Base-by-base conservation (phyloP, 2,797 vertebrate species). In the Vespertilio murinus region DNA sequence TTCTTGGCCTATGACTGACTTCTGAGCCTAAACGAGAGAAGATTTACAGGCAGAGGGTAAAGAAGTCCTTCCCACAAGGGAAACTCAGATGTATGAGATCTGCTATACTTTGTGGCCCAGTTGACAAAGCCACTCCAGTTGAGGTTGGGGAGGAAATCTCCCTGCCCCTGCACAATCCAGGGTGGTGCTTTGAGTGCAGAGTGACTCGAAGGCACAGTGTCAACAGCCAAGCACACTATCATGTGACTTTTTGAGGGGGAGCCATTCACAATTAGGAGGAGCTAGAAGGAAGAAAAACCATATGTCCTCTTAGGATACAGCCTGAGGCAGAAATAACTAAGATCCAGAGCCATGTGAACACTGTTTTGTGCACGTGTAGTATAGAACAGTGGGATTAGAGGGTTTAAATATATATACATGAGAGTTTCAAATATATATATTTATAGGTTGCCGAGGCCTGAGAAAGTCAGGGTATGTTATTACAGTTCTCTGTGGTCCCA, bases 331-430 rank as follows among this genome's bases (percentile, higher is more conserved):
- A 81, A 54, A 35, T 17, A 28, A 30, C 4, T 42, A 56, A 87
- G 38, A n/a, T 22, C n/a, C 5, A 0, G 22, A 84, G 33, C 7
- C 25, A 17, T 5, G 1, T 6, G 28, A 64, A 17, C 18, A 9
- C 2, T 10, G 35, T 67, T n/a, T 28, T 38, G 22, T 42, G 23
- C 8, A 9, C 2, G 5, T 9, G 33, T 49, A 28, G 0, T 5
- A 3, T 11, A 49, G 42, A 20, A 1, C 28, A 35, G n/a, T 22
- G 25, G 28, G 49, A 65, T n/a, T 25, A 67, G 49, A 52, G 35
- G 22, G n/a, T 11, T 80, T 59, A 40, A 0, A 42, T n/a, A 54
- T 54, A 23, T 54, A 9, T 54, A 54, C 22, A 54, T 54, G 52
- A 23, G 22, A 6, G 52, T 23, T 54, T 54, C 20, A 54, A 54